These are phyloP conservation scores for Sciaenops ocellatus DNA, from an alignment of 2,797 vertebrate species.

Conservation along the genomic window DNA sequence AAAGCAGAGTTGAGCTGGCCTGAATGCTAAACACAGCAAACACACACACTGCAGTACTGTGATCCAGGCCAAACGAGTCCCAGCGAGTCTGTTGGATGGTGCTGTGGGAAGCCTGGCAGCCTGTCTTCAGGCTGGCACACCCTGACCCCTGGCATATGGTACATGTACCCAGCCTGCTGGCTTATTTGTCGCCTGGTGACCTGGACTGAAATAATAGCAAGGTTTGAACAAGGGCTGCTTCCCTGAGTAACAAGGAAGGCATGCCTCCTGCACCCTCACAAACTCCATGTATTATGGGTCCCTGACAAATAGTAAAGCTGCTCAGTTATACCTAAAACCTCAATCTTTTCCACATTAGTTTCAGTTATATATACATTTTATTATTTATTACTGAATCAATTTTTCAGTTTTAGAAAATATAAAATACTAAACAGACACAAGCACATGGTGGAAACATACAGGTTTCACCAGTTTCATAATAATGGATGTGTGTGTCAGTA, in stretches of 20 bases:
- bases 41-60: conserved; percentile 17
- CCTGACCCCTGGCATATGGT: conserved; percentile 83
- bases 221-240: conserved; percentile 46
- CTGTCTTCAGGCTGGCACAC: conserved; percentile 69
- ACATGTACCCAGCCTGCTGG: conserved; percentile 73
- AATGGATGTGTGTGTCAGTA: neutral
- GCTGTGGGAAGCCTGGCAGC: conserved; percentile 72
- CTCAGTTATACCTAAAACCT: neutral
- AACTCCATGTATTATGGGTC: conserved; percentile 36
- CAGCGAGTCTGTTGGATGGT: conserved; percentile 59
- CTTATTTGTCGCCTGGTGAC: conserved; percentile 73
- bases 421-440: neutral
- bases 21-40: conserved; percentile 38
- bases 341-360: neutral
- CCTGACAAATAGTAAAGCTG: conserved; percentile 14
- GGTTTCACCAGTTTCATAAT: neutral
- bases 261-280: conserved; percentile 16
- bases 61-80: conserved; percentile 46
- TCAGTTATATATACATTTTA: neutral
- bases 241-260: conserved; percentile 22
- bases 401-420: conserved; percentile 3
- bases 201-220: conserved; percentile 49
- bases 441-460: neutral
- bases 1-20: conserved; percentile 22
- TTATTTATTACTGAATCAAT: neutral